Base-by-base conservation (phyloP, 2,888 invertebrate genomes). In the Aproaerema taeniolella region DNA sequence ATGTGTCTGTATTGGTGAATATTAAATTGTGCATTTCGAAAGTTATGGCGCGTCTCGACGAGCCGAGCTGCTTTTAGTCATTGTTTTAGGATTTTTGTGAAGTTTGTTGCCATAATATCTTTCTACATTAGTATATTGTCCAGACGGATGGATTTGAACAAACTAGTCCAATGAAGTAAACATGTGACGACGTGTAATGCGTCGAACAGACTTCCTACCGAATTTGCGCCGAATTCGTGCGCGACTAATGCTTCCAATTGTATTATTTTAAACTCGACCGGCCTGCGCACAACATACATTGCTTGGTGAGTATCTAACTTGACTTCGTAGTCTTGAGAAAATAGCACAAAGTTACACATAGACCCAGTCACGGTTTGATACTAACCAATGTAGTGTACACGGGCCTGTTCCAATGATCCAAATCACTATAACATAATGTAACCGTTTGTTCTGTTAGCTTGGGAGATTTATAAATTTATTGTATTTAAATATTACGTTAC, bases 71-170 rank as follows among this genome's bases (percentile, higher is more conserved):
- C 85, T 86, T 86, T 85, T 86, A 86, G 85, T 86, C 85, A 85
- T 85, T 85, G 85, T 85, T 86, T 86, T 85, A 83, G 82, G 80
- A 75, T 77, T 81, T 85, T 82, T 85, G 82, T 85, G 82, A 85
- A 85, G 83, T 86, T 83, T 82, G 85, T 86, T 86, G 85, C 85
- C 85, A 86, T 86, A 83, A 85, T 85, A 85, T 82, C 82, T 81
- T 83, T 83, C 78, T 85, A 83, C 80, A 75, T 81, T 82, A 83
- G 80, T 81, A 80, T 82, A 81, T 80, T 66, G 80, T 83, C 82
- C 80, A 78, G 67, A 75, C 67, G 74, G 65, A 78, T 77, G 79
- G 79, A 83, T 81, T 82, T 77, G 83, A 85, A 80, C 82, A 81
- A 81, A 82, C 85, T 86, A 83, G 85, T 86, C 85, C 77, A 73